phyloP scores from a whole-genome alignment of 1,140 invertebrate genomes.

The Leptopilina boulardi region DNA sequence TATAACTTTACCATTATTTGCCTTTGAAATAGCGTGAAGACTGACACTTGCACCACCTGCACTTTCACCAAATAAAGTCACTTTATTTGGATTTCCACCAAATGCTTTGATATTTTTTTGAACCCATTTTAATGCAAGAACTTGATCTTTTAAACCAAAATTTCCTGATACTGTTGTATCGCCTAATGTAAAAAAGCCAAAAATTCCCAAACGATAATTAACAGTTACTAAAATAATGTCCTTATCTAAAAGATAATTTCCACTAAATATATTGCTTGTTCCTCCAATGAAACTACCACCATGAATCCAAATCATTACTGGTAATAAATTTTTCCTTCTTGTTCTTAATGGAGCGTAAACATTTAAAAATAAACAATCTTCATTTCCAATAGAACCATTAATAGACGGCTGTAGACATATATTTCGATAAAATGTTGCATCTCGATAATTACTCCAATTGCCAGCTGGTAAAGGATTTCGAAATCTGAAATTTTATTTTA shows the following conservation, averaged over 20 bases:
- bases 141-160: conserved; percentile 76
- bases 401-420: too few relatives aligned
- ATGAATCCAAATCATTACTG: conserved; percentile 69
- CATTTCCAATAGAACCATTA: too few relatives aligned
- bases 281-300: conserved; percentile 73
- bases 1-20: neutral
- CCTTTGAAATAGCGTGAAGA: neutral
- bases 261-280: conserved; percentile 45
- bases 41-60: conserved; percentile 42
- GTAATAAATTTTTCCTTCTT: conserved; percentile 12
- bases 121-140: conserved; percentile 70
- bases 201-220: conserved; percentile 75
- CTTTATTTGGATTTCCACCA: conserved; percentile 73
- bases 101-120: conserved; percentile 61
- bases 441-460: too few relatives aligned
- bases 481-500: too few relatives aligned
- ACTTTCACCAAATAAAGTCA: conserved; percentile 68
- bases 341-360: too few relatives aligned
- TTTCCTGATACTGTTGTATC: conserved; percentile 72
- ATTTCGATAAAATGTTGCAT: too few relatives aligned
- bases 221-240: conserved; percentile 76
- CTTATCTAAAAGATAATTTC: conserved; percentile 69
- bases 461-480: too few relatives aligned
- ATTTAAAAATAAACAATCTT: too few relatives aligned
- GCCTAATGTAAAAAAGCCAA: conserved; percentile 71